Conservation (phyloP, 2,113 vertebrate species). For the Meles meles region DNA sequence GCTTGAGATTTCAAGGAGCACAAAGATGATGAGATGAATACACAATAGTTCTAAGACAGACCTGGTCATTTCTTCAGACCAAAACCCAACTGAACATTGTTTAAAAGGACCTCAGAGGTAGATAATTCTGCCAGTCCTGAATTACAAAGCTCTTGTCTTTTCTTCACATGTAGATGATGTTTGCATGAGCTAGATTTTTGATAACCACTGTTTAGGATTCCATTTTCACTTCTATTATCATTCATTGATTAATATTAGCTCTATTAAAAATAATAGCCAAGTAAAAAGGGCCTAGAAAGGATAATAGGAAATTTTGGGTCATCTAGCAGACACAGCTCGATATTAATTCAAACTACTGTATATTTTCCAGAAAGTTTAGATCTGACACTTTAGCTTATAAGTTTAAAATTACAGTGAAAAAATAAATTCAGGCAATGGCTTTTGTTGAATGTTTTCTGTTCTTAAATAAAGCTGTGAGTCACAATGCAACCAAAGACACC, state of each 20-base stretch:
- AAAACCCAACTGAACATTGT: neutral
- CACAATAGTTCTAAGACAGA: neutral
- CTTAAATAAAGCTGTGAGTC: conserved; percentile 57
- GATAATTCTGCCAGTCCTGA: neutral
- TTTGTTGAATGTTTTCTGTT: conserved; percentile 52
- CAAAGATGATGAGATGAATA: neutral
- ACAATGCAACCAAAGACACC: conserved; percentile 12
- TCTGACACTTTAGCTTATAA: conserved; percentile 65
- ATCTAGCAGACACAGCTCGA: conserved; percentile 28
- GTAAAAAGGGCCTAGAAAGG: neutral
- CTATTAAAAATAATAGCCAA: conserved; percentile 38
- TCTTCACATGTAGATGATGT: neutral
- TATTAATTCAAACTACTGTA: conserved; percentile 55
- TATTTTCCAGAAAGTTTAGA: conserved; percentile 70
- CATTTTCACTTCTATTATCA: conserved; percentile 37
- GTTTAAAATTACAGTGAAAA: conserved; percentile 68
- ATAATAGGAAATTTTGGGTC: neutral
- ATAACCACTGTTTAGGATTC: neutral
- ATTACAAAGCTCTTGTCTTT: neutral
- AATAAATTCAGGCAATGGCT: conserved; percentile 41
- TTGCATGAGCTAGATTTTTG: neutral
- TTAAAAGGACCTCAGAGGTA: neutral
- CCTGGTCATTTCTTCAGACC: neutral
- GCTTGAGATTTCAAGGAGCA: neutral
- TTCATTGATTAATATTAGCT: conserved; percentile 27